Base-by-base conservation (phyloP, 2,797 vertebrate species). In the Chaunax sp. region DNA sequence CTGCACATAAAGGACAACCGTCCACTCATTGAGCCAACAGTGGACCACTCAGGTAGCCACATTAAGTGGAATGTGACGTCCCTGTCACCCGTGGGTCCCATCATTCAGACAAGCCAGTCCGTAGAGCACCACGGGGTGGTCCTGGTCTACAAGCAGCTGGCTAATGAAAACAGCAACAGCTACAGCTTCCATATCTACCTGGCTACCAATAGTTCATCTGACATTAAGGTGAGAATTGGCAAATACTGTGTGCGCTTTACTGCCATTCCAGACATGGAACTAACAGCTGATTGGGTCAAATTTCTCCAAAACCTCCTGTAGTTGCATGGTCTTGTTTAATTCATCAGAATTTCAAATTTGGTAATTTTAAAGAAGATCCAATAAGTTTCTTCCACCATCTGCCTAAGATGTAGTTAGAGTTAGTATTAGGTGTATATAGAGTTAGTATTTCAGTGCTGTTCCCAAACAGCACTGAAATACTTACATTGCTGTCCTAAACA, bases 51-150 rank as follows among this genome's bases (percentile, higher is more conserved):
- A 0, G 78, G 94, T 0, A 95, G 93, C 2, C 96, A 96, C 0
- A 93, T 97, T 12, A 95, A 92, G 69, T 96, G 96, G 96, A 70
- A 88, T 0, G 94, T 96, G 82, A 94, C 94, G 20, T 96, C 96
- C 0, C 81, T 97, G 23, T 97, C 96, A 0, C 96, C 96, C 0
- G 94, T 97, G 72, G 96, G 95, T 0, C 95, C 95, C 0, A 89
- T 96, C 46, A 84, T 95, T 67, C 91, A 93, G 80, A 92, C 87
- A 0, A 86, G 52, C 8, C 80, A 90, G 50, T 71, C 91, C 0
- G 78, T 95, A 1, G 90, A 92, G 69, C 95, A 94, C 71, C 95
- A 97, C 0, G 96, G 96, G 0, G 94, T 93, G 0, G 96, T 96
- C 56, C 91, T 96, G 82, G 87, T 97, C 77, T 97, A 96, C 87